phyloP scores from a whole-genome alignment of 2,888 invertebrate genomes.

The Nebria salina region DNA sequence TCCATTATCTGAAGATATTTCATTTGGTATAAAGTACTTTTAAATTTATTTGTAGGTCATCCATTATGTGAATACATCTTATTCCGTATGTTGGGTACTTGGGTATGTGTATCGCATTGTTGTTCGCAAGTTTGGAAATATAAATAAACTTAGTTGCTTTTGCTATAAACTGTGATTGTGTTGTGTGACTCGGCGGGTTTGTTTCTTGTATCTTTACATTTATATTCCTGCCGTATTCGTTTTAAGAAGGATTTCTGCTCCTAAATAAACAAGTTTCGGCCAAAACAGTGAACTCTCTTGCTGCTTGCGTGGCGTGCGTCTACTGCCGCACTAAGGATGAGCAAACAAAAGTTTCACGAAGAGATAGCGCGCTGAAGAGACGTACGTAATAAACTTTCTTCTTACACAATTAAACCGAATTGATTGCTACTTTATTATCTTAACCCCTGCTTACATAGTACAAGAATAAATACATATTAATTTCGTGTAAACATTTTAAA shows the following conservation, averaged over 20 bases:
- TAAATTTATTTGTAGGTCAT: no score
- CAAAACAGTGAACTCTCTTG: background rate
- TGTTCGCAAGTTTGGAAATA: background rate
- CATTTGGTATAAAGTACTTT: no score
- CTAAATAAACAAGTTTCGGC: background rate
- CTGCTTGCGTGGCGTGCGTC: background rate
- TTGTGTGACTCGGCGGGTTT: background rate
- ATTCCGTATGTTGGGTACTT: no score
- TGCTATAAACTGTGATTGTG: background rate
- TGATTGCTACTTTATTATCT: background rate
- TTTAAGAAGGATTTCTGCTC: background rate
- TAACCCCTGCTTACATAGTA: background rate
- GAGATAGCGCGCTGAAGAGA: background rate
- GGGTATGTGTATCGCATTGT: background rate
- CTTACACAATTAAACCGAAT: slow-evolving; percentile 1
- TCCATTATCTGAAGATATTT: no score
- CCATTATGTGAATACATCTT: no score
- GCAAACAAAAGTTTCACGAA: background rate
- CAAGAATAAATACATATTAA: background rate
- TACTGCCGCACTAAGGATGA: background rate
- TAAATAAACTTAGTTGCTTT: background rate
- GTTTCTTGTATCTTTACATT: background rate
- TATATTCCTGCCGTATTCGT: background rate
- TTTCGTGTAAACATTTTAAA: background rate
- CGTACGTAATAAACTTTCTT: background rate